Evolutionary conservation across 2,113 vertebrate species (phyloP).

Genomic region (Melanerpes formicivorus): DNA sequence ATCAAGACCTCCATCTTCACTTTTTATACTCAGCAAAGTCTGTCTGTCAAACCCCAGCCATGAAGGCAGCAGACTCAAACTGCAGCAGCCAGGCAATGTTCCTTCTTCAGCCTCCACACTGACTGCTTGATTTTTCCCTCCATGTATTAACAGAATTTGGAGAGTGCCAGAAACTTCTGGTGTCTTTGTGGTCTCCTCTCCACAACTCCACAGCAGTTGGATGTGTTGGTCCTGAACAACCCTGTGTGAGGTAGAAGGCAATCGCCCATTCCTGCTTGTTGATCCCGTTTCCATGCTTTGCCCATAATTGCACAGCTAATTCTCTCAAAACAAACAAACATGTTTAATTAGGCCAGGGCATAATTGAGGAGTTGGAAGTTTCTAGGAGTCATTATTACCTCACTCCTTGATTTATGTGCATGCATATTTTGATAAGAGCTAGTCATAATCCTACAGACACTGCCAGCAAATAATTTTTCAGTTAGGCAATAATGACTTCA

Average conservation of each 20-base stretch:
- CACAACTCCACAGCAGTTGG: neutral
- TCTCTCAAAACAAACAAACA: constrained; percentile 51
- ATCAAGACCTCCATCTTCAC: fast-evolving
- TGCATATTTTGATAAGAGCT: constrained; percentile 67
- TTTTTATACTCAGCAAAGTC: neutral
- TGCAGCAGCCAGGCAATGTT: fast-evolving
- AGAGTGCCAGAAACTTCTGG: neutral
- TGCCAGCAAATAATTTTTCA: constrained; percentile 74
- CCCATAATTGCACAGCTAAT: neutral
- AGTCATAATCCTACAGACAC: constrained; percentile 65
- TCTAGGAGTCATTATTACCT: constrained; percentile 65
- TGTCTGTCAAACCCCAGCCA: fast-evolving
- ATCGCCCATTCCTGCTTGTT: neutral
- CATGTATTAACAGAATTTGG: fast-evolving
- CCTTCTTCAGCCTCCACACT: neutral
- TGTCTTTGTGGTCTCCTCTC: neutral
- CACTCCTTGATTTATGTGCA: constrained; percentile 62
- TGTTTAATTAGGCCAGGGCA: constrained; percentile 21
- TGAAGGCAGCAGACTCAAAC: neutral
- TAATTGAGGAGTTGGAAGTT: constrained; percentile 55
- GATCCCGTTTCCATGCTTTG: neutral
- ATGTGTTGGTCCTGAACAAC: neutral
- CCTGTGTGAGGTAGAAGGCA: fast-evolving
- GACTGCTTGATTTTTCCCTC: neutral
- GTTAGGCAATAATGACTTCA: constrained; percentile 74